These are phyloP conservation scores for Mesocricetus auratus DNA, from an alignment of 2,113 vertebrate species.

Conservation along the genomic window DNA sequence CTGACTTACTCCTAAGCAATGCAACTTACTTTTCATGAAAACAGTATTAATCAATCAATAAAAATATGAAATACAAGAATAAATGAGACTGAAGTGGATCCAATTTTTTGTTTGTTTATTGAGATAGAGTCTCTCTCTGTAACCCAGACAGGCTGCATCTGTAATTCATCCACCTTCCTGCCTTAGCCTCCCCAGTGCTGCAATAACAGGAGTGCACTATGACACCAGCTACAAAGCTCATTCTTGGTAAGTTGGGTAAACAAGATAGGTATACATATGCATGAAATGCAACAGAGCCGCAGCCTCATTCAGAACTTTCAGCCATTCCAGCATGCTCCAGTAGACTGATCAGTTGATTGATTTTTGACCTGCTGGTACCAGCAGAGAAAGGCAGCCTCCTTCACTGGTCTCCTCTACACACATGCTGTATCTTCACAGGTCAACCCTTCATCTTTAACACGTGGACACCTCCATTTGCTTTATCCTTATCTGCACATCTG, in stretches of 20 bases:
- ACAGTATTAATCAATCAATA: not conserved
- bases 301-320: not conserved
- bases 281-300: not conserved
- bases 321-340: not conserved
- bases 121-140: not conserved
- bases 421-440: not conserved
- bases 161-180: not conserved
- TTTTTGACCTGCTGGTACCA: not conserved
- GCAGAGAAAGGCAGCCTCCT: not conserved
- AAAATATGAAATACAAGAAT: conserved; percentile 13
- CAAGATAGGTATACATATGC: not conserved
- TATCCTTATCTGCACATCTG: not conserved
- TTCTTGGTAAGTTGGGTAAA: not conserved
- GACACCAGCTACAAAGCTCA: not conserved
- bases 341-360: not conserved
- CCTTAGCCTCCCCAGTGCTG: not conserved
- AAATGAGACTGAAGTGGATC: conserved; percentile 22
- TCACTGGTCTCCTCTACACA: not conserved
- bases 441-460: not conserved
- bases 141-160: not conserved
- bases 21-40: conserved; percentile 38
- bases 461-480: not conserved
- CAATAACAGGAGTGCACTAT: no score
- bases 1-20: not conserved
- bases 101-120: not conserved